Evolutionary conservation across 2,113 vertebrate genomes (phyloP).

Genomic region (Otis tarda): DNA sequence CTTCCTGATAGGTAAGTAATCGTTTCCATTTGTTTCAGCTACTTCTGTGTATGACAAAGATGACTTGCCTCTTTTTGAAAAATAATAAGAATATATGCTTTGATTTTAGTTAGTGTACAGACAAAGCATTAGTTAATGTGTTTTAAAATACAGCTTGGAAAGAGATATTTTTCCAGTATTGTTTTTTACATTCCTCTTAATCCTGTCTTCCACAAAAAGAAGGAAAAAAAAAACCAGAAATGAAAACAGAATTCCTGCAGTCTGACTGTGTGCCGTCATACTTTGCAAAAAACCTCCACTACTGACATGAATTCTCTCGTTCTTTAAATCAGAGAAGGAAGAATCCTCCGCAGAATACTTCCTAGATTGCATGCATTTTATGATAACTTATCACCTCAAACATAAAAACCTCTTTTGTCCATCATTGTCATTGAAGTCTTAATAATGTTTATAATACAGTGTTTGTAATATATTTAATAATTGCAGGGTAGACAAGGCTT

Average conservation of each 20-base stretch:
- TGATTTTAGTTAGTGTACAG: neutral
- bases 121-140: neutral
- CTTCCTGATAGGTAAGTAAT: neutral
- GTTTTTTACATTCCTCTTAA: neutral
- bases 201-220: neutral
- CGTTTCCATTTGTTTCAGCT: neutral
- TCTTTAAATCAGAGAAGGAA: neutral
- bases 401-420: neutral
- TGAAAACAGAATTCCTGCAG: neutral
- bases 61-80: neutral
- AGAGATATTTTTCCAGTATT: neutral
- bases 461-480: neutral
- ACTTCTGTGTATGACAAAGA: neutral
- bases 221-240: neutral
- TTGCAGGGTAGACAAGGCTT: neutral
- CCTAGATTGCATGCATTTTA: neutral
- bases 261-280: neutral
- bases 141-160: neutral
- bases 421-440: neutral
- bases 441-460: neutral
- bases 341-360: neutral
- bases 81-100: neutral
- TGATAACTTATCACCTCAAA: neutral
- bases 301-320: neutral
- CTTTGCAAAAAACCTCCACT: neutral